These are phyloP conservation scores for Limnothrissa miodon DNA, from an alignment of 2,113 vertebrate genomes.

Conservation along the genomic window DNA sequence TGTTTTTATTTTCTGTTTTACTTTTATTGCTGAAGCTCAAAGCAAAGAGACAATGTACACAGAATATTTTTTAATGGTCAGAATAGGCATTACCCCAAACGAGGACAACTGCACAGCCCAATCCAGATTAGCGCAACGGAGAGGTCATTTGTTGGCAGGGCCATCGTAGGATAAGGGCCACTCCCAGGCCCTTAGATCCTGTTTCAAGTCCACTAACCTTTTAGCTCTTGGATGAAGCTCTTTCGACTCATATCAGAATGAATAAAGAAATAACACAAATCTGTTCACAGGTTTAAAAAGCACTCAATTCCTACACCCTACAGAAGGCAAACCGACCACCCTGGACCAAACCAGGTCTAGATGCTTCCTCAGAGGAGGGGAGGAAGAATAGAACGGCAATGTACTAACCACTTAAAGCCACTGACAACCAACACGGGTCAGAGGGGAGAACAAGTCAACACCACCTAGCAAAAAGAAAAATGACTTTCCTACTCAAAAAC, in stretches of 20 bases:
- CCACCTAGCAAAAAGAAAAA: background rate
- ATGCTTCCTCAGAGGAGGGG: background rate
- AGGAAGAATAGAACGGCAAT: background rate
- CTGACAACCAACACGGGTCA: background rate
- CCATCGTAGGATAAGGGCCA: background rate
- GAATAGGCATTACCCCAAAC: background rate
- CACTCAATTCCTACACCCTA: conserved; percentile 6
- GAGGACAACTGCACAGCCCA: background rate
- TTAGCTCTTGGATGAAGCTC: background rate
- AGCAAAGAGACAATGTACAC: conserved; percentile 50
- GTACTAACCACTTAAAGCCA: background rate
- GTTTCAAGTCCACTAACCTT: background rate
- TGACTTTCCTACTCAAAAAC: background rate
- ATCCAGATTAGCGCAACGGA: background rate
- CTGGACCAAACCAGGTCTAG: background rate
- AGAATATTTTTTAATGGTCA: conserved; percentile 14
- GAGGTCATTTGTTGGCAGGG: background rate
- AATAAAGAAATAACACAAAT: conserved; percentile 11
- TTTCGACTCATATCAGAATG: background rate
- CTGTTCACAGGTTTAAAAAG: background rate
- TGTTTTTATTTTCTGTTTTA: conserved; percentile 29
- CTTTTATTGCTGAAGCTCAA: conserved; percentile 59
- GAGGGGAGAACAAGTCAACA: background rate
- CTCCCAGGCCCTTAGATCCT: conserved; percentile 2
- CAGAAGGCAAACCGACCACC: background rate